Evolutionary conservation across 2,888 invertebrate genomes (phyloP).

Genomic region (Caradrina clavipalpis): DNA sequence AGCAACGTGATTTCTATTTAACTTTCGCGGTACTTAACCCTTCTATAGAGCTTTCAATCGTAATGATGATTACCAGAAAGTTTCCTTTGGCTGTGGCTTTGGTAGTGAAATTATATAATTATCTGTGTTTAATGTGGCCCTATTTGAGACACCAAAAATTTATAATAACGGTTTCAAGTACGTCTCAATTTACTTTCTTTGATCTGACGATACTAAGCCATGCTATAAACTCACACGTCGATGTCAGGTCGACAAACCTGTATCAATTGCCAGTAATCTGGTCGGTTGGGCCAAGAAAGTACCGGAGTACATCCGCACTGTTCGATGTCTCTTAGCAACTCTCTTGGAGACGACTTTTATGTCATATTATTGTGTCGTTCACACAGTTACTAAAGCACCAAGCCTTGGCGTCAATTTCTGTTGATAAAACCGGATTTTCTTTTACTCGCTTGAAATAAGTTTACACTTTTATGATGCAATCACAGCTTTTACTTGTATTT

Average conservation of each 20-base stretch:
- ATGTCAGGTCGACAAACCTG: constrained; percentile 76
- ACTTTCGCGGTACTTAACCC: constrained; percentile 19
- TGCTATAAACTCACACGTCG: constrained; percentile 37
- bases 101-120: constrained; percentile 9
- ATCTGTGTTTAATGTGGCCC: constrained; percentile 1
- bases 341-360: constrained; percentile 25
- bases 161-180: constrained; percentile 9
- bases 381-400: constrained; percentile 31
- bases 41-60: constrained; percentile 28
- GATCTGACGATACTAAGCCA: constrained; percentile 1
- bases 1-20: constrained; percentile 40
- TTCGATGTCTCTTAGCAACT: constrained; percentile 48
- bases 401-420: constrained; percentile 43
- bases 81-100: constrained; percentile 25
- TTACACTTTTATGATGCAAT: constrained; percentile 19
- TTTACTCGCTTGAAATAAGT: constrained; percentile 24
- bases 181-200: constrained; percentile 6
- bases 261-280: constrained; percentile 74
- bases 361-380: constrained; percentile 33
- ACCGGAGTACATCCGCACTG: constrained; percentile 70
- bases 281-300: constrained; percentile 71
- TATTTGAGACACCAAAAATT: constrained; percentile 12
- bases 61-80: constrained; percentile 11
- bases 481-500: background rate
- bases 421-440: constrained; percentile 45